Evolutionary conservation across 2,888 invertebrate species (phyloP), one percentile per base, ranked within the genome.

Genomic region (Eurytoma californica): DNA sequence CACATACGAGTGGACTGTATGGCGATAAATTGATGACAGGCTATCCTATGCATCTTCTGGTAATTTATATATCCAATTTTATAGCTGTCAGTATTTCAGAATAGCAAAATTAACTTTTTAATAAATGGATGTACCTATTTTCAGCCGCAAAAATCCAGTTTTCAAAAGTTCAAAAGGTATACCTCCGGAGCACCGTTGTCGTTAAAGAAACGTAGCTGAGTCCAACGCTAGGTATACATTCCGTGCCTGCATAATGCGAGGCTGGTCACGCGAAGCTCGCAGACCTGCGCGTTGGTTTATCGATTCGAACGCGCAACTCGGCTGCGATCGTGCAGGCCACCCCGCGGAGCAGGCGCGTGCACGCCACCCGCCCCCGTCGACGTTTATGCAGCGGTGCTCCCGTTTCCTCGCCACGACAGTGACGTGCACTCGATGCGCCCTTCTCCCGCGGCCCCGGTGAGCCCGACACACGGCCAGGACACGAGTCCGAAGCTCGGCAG

Each of bases 271-370:
- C 73, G 65, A 57, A 14, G 16, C 28, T 13, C 55, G 5, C 13
- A 16, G 60, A 70, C 72, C 67, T 82, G 84, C 84, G 84, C 82
- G 80, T 80, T 82, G 53, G 70, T 75, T 84, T 89, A 89, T 89
- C 86, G 89, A 90, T 89, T 88, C 82, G 84, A 89, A 88, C 88
- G 89, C 89, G 89, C 87, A 89, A 88, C 84, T 83, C 80, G 75
- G 70, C 74, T 14, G n/a, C 60, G 69, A 18, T 30, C 30, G 39
- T 30, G 39, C 24, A 13, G 14, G 4, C 24, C 63, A 63, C 63
- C 63, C 30, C 47, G 3, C 63, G 47, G 9, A 39, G 63, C 63
- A 47, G 47, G 63, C 47, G 53, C 12, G 18, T 18, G 9, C 39
- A 39, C 63, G 16, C 9, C 12, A 39, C 18, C 7, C n/a, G 14